phyloP scores from a whole-genome alignment of 2,113 vertebrate genomes.

The Anoura caudifer region DNA sequence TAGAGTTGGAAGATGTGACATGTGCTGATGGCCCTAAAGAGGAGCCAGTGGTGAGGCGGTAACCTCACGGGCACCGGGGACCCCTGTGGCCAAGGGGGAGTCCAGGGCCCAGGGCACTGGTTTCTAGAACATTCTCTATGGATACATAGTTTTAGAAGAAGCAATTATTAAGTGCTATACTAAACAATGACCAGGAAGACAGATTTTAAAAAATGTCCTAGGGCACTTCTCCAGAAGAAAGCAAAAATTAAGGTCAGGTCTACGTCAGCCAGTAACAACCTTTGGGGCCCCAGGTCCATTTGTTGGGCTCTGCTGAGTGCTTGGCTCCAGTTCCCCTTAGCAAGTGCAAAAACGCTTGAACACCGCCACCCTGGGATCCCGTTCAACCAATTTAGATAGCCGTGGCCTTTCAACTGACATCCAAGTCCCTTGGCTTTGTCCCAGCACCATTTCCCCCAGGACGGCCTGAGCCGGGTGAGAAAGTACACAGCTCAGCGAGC shows the following conservation, averaged over 20 bases:
- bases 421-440: slow-evolving; percentile 64
- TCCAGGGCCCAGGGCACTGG: not conserved
- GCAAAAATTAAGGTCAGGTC: slow-evolving; percentile 71
- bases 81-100: not conserved
- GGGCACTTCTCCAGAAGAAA: slow-evolving; percentile 67
- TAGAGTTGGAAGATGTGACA: not conserved
- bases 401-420: slow-evolving; percentile 69
- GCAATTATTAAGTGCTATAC: not conserved
- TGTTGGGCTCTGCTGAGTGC: slow-evolving; percentile 60
- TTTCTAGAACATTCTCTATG: slow-evolving; percentile 12
- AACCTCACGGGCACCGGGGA: not conserved
- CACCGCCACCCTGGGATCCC: slow-evolving; percentile 71
- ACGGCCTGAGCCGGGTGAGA: slow-evolving; percentile 43
- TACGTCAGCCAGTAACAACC: slow-evolving; percentile 62
- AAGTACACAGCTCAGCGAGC: slow-evolving; percentile 58
- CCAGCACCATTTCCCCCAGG: slow-evolving; percentile 68
- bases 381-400: slow-evolving; percentile 75
- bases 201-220: slow-evolving; percentile 30
- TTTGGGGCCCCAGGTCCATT: slow-evolving; percentile 63
- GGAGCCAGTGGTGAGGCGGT: not conserved
- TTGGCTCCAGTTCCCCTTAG: slow-evolving; percentile 72
- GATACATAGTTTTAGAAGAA: not conserved
- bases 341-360: slow-evolving; percentile 75
- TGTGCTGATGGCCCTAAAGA: not conserved
- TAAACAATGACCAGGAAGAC: slow-evolving; percentile 19